Conservation (phyloP, 2,113 vertebrate species). For the Sorex fumeus region DNA sequence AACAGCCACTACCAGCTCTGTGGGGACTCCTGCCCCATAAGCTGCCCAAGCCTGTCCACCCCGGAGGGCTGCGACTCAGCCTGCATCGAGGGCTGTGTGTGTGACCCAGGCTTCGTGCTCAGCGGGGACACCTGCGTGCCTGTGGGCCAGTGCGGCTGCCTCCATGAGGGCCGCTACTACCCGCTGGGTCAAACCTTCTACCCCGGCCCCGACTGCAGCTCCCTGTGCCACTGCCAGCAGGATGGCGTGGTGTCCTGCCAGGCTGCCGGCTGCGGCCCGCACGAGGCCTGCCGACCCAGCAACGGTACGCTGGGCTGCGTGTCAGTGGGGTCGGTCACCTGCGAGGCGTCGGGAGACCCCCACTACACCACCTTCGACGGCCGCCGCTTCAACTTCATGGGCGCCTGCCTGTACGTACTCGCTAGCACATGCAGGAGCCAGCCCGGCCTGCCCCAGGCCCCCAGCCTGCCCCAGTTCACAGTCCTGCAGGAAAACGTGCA, state of each 20-base stretch:
- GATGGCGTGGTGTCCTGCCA: constrained; percentile 72
- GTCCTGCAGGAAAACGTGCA: constrained; percentile 81
- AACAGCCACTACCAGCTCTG: constrained; percentile 90
- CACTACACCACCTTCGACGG: constrained; percentile 86
- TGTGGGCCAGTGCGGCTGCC: constrained; percentile 89
- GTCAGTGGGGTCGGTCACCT: constrained; percentile 72
- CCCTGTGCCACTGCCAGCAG: constrained; percentile 70
- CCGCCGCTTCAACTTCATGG: constrained; percentile 81
- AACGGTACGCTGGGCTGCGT: constrained; percentile 76
- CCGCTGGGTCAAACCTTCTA: constrained; percentile 86
- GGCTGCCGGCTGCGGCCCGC: constrained; percentile 37
- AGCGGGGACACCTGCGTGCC: constrained; percentile 89
- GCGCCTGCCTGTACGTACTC: constrained; percentile 87
- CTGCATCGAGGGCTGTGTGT: constrained; percentile 90
- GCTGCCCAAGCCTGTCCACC: constrained; percentile 72
- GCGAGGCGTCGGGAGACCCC: constrained; percentile 77
- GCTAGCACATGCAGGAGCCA: neutral
- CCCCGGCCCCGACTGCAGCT: neutral
- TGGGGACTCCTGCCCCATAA: constrained; percentile 83
- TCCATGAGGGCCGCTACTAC: constrained; percentile 88
- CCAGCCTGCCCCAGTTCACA: accelerated
- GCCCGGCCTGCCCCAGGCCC: accelerated
- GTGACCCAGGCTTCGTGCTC: constrained; percentile 86
- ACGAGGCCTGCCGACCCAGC: constrained; percentile 65
- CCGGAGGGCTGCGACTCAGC: constrained; percentile 78